These are phyloP conservation scores for Seriola dumerili DNA, from an alignment of 2,113 vertebrate genomes.

Conservation along the genomic window DNA sequence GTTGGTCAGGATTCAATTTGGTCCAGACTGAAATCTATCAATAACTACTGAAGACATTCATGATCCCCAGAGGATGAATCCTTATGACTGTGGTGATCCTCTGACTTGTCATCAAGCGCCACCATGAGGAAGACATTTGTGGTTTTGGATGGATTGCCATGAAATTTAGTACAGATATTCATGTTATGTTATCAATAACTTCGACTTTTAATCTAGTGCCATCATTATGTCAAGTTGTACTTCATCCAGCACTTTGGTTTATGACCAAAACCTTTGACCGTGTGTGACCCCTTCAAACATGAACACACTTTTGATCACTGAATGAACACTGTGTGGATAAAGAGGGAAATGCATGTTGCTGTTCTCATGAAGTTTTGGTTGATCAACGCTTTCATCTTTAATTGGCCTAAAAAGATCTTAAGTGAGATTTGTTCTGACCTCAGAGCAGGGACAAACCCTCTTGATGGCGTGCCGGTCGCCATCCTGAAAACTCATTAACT, in stretches of 20 bases:
- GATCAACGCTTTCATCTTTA: slow-evolving; percentile 34
- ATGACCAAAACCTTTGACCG: background rate
- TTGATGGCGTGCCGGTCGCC: background rate
- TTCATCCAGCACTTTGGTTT: background rate
- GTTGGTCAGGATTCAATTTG: background rate
- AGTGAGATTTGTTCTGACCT: slow-evolving; percentile 5
- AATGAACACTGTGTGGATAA: background rate
- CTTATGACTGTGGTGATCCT: background rate
- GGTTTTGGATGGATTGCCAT: background rate
- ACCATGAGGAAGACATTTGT: background rate
- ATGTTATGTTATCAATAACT: background rate
- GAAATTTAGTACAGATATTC: background rate
- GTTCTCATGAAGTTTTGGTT: background rate
- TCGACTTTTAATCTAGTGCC: background rate
- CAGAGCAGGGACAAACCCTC: background rate
- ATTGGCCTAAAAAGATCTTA: background rate
- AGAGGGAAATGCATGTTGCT: background rate
- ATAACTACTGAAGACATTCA: background rate
- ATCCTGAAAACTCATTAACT: slow-evolving; percentile 25
- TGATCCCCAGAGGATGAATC: background rate
- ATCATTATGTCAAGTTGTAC: background rate
- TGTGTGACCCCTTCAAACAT: background rate
- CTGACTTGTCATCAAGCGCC: background rate
- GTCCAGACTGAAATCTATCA: background rate
- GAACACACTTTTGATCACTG: too few species aligned